Conservation (phyloP, 2,888 invertebrate species). For the Scelioninae gen. 1 region DNA sequence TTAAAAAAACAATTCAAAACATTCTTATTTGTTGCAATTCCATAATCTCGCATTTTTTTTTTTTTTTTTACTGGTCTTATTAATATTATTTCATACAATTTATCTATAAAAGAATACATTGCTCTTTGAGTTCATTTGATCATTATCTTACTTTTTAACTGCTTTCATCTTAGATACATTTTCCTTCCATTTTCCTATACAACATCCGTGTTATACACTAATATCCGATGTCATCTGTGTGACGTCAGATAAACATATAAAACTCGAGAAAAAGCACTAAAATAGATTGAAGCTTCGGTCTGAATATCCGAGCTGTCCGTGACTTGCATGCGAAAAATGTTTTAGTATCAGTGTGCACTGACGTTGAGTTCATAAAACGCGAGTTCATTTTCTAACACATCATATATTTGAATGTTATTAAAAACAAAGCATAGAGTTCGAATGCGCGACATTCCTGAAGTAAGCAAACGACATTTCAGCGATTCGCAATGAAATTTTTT, state of each 20-base stretch:
- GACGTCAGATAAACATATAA: constrained; percentile 63
- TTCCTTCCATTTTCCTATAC: constrained; percentile 26
- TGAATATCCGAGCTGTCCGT: constrained; percentile 69
- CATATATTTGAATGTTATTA: constrained; percentile 53
- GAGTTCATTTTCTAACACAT: constrained; percentile 42
- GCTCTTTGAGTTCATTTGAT: too few relatives aligned
- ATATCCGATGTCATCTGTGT: constrained; percentile 44
- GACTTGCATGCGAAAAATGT: constrained; percentile 60
- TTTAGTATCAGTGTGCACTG: constrained; percentile 51
- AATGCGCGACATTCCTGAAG: constrained; percentile 1
- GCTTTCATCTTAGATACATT: constrained; percentile 10
- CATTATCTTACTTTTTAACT: constrained; percentile 23
- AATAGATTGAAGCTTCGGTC: constrained; percentile 71
- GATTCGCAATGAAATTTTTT: constrained; percentile 24
- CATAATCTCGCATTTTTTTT: too few relatives aligned
- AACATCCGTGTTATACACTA: constrained; percentile 33
- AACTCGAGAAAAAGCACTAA: constrained; percentile 67
- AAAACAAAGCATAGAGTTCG: constrained; percentile 38
- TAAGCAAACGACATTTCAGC: constrained; percentile 9
- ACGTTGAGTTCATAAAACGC: constrained; percentile 51
- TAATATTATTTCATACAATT: too few relatives aligned
- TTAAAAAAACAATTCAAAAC: too few relatives aligned
- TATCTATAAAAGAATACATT: too few relatives aligned
- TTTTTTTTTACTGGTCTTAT: too few relatives aligned
- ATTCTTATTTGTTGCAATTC: too few relatives aligned